Conservation (phyloP, 2,113 vertebrate genomes). For the Gymnarchus niloticus region DNA sequence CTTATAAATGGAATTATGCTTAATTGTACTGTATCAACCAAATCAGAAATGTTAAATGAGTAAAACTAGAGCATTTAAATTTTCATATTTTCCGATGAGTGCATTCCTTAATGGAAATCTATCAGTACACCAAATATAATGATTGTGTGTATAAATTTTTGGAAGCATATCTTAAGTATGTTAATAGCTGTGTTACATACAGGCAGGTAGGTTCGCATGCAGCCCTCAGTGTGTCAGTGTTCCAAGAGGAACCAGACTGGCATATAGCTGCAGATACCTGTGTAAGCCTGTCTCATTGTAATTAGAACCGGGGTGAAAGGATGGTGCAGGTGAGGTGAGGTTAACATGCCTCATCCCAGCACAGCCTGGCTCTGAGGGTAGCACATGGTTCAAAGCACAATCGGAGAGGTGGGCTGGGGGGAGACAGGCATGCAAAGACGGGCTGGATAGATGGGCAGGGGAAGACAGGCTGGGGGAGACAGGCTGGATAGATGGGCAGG, state of each 20-base stretch:
- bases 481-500: not conserved
- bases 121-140: not conserved
- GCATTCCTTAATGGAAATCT: not conserved
- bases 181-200: not conserved
- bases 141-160: not conserved
- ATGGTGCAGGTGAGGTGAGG: conserved; percentile 38
- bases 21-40: not conserved
- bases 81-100: not conserved
- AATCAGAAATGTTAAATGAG: not conserved
- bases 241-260: not conserved
- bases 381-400: not conserved
- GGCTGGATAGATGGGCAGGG: not conserved
- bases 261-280: conserved; percentile 11
- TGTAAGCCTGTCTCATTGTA: conserved; percentile 16
- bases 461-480: not conserved
- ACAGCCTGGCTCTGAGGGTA: not conserved
- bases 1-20: not conserved
- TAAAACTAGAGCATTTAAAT: not conserved
- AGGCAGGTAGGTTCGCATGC: not conserved
- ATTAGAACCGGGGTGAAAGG: conserved; percentile 33
- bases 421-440: not conserved
- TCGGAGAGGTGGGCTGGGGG: not conserved
- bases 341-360: conserved; percentile 22
- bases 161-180: not conserved
- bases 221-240: not conserved